Conservation (phyloP, 2,888 invertebrate species). For the Gastrophysa polygoni region DNA sequence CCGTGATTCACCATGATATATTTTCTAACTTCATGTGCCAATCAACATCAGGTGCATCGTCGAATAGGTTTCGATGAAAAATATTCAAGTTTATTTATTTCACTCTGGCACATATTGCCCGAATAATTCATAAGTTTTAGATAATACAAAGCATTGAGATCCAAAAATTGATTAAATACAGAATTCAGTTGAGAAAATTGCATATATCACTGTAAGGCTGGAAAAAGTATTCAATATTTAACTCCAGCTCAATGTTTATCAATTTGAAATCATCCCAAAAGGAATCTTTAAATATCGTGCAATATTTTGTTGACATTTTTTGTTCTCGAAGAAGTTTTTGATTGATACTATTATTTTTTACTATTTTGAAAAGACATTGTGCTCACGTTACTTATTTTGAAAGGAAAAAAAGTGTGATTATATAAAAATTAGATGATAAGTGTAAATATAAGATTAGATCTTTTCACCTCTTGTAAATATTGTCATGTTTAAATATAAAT, state of each 20-base stretch:
- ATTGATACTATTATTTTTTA: conserved; percentile 25
- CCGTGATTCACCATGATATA: conserved; percentile 46
- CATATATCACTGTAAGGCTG: no score
- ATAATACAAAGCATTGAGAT: no score
- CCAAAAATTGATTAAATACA: no score
- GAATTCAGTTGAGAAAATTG: no score
- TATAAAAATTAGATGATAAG: conserved; percentile 45
- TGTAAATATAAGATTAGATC: conserved; percentile 52
- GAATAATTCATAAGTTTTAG: no score
- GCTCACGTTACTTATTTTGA: conserved; percentile 45
- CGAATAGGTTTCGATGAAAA: no score
- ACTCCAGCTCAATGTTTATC: no score
- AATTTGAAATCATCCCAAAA: no score
- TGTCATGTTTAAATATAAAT: conserved; percentile 49
- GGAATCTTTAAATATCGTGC: conserved; percentile 25
- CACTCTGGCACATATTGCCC: not conserved
- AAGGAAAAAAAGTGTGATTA: conserved; percentile 56
- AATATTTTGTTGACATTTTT: conserved; percentile 38
- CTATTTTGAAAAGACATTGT: conserved; percentile 45
- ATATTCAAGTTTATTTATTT: no score
- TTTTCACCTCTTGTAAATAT: conserved; percentile 53
- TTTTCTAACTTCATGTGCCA: conserved; percentile 44
- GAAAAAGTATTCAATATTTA: no score
- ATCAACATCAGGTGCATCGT: conserved; percentile 43
- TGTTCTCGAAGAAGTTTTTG: conserved; percentile 17